These are phyloP conservation scores for Fregata magnificens DNA, from an alignment of 2,113 vertebrate species.

Conservation along the genomic window DNA sequence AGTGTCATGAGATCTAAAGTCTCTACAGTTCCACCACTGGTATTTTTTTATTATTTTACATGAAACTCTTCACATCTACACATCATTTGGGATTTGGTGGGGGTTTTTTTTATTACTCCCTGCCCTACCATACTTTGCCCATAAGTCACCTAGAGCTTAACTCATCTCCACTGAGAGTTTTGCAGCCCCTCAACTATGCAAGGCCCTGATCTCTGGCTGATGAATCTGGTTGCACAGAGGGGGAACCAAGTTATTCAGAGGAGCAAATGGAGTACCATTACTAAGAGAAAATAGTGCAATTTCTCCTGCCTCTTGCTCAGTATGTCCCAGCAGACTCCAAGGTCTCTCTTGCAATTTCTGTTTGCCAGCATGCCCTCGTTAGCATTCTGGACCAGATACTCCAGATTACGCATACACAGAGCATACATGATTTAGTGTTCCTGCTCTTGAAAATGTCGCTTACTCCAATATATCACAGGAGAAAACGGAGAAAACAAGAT, in stretches of 20 bases:
- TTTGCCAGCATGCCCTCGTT: not conserved
- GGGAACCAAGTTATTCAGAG: not conserved
- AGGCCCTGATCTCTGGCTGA: not conserved
- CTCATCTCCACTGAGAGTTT: not conserved
- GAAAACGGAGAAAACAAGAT: not conserved
- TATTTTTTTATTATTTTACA: not conserved
- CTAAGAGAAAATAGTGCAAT: not conserved
- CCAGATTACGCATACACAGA: not conserved
- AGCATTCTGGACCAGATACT: not conserved
- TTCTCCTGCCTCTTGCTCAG: not conserved
- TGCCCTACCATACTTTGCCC: not conserved
- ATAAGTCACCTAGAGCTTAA: not conserved
- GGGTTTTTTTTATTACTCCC: accelerated
- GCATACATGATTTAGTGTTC: not conserved
- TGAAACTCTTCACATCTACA: not conserved
- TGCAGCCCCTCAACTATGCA: not conserved
- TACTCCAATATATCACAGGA: not conserved
- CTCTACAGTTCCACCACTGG: not conserved
- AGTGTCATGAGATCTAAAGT: accelerated
- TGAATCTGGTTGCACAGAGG: not conserved
- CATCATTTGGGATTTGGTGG: not conserved
- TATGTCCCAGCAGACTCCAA: not conserved
- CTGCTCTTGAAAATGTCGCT: not conserved
- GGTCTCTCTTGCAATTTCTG: not conserved
- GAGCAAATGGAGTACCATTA: not conserved